Evolutionary conservation across 1,140 invertebrate species (phyloP).

Genomic region (Lucilia cuprina): DNA sequence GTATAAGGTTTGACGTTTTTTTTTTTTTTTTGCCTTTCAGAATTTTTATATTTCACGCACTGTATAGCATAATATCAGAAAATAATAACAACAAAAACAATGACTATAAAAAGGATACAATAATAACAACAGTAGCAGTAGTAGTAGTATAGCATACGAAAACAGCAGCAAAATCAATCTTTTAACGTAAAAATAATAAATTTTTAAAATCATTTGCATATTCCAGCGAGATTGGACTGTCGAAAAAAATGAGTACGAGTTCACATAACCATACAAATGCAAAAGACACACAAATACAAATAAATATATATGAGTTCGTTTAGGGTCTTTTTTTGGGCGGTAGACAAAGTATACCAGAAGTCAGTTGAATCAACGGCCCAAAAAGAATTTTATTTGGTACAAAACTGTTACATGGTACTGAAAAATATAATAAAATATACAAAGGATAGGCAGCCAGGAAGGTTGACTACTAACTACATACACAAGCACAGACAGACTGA

Average conservation of each 20-base stretch:
- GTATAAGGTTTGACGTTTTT: no score
- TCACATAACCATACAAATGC: not conserved
- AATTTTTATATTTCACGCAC: not conserved
- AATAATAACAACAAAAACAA: not conserved
- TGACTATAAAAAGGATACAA: not conserved
- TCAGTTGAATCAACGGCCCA: not conserved
- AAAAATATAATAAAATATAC: not conserved
- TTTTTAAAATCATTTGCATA: conserved; percentile 4
- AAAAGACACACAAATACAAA: not conserved
- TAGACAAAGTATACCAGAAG: not conserved
- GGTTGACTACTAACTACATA: not conserved
- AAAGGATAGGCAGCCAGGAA: not conserved
- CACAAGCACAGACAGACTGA: not conserved
- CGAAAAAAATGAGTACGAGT: not conserved
- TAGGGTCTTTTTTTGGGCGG: no score
- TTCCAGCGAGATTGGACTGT: not conserved
- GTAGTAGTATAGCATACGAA: no score
- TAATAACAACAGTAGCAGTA: not conserved
- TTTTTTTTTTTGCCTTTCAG: no score
- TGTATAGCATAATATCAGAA: not conserved
- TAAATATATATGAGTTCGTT: no score
- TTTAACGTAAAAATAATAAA: not conserved
- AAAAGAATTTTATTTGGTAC: not conserved
- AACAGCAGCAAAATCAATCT: not conserved
- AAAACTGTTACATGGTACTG: not conserved